Evolutionary conservation across 2,797 vertebrate species (phyloP).

Genomic region (Gila robusta): DNA sequence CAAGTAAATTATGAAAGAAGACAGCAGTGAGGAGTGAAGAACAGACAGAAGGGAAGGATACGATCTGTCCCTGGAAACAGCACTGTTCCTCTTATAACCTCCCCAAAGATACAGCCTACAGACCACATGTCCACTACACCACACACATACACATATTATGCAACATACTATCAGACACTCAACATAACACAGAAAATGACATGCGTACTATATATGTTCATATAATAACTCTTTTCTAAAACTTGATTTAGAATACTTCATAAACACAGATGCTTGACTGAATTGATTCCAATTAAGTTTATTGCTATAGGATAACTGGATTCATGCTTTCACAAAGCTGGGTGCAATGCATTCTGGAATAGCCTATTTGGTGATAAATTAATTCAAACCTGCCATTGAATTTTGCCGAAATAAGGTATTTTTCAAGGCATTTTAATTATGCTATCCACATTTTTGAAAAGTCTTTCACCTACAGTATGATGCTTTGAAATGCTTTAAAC

Average conservation of each 20-base stretch:
- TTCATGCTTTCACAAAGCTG: background rate
- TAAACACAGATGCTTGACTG: background rate
- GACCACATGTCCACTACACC: slow-evolving; percentile 98
- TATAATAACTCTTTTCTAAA: background rate
- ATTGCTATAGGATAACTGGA: background rate
- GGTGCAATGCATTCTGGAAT: background rate
- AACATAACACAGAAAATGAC: background rate
- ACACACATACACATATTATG: slow-evolving; percentile 45
- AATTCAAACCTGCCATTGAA: background rate
- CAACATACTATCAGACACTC: slow-evolving; percentile 15
- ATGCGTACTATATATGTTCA: slow-evolving; percentile 6
- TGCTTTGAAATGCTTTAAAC: background rate
- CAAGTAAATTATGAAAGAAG: slow-evolving; percentile 18
- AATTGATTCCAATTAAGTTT: background rate
- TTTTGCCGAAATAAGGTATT: too few species aligned
- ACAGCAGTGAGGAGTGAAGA: background rate
- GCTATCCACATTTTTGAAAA: background rate
- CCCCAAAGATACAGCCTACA: slow-evolving; percentile 99
- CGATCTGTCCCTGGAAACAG: slow-evolving; percentile 98
- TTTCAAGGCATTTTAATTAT: background rate
- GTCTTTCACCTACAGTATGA: background rate
- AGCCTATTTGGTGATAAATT: background rate
- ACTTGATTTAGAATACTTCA: background rate
- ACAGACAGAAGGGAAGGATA: slow-evolving; percentile 85
- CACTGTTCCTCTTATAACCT: slow-evolving; percentile 98